A percentile compares a stretch with the other conserved stretches of the same genome.
phyloP scores from a whole-genome alignment of 2,888 invertebrate species.

The Amphipoea lucens region DNA sequence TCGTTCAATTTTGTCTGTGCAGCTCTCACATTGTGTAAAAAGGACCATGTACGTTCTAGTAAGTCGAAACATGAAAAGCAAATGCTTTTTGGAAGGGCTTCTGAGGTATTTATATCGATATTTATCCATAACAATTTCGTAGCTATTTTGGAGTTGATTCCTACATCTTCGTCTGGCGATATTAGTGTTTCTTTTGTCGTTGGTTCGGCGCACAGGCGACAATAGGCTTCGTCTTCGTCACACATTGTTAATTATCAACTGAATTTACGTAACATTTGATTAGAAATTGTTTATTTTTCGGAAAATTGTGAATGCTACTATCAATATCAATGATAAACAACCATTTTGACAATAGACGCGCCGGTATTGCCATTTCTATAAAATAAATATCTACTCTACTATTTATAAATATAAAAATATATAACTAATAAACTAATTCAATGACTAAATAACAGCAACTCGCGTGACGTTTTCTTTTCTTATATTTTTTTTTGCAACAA shows the following conservation, averaged over 20 bases:
- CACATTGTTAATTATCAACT: constrained; percentile 72
- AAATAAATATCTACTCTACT: neutral
- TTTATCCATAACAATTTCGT: constrained; percentile 87
- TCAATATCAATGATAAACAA: constrained; percentile 72
- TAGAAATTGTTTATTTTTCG: constrained; percentile 32
- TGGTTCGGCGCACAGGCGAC: constrained; percentile 86
- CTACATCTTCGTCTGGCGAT: constrained; percentile 81
- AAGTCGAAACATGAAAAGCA: constrained; percentile 86
- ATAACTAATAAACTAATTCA: neutral
- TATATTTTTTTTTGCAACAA: neutral
- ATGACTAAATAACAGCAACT: neutral
- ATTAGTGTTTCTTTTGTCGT: constrained; percentile 81
- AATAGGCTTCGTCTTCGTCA: constrained; percentile 79
- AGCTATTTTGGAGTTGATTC: constrained; percentile 79
- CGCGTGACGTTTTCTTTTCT: neutral
- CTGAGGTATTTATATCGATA: constrained; percentile 77
- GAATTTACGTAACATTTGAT: constrained; percentile 46
- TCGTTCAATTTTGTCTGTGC: constrained; percentile 81
- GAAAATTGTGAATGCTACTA: constrained; percentile 20
- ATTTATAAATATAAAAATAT: neutral
- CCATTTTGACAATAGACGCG: constrained; percentile 62
- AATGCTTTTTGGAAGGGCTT: constrained; percentile 81
- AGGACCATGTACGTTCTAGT: constrained; percentile 85
- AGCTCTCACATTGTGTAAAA: constrained; percentile 80
- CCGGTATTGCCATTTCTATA: constrained; percentile 49